Conservation (phyloP, 2,888 invertebrate genomes). For the Drosophila neonasuta region DNA sequence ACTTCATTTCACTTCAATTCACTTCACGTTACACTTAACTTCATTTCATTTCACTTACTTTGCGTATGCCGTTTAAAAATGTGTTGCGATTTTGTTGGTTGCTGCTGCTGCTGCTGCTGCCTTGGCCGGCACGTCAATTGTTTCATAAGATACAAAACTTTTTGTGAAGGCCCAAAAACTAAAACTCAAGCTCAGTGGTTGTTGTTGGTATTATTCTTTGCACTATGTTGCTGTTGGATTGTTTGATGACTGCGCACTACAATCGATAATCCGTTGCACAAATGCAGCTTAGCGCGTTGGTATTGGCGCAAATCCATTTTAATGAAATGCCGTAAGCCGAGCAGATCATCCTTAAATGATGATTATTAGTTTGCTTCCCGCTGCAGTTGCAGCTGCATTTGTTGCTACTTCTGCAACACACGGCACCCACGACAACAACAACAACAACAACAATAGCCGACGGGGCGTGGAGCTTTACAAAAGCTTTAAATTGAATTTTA, state of each 20-base stretch:
- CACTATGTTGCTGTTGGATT: conserved; percentile 41
- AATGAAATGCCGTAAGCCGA: conserved; percentile 64
- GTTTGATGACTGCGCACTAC: conserved; percentile 74
- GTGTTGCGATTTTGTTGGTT: conserved; percentile 62
- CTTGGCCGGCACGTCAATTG: conserved; percentile 67
- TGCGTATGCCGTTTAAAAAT: conserved; percentile 73
- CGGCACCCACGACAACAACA: conserved; percentile 28
- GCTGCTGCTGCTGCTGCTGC: conserved; percentile 49
- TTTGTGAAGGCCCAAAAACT: conserved; percentile 11
- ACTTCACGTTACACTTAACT: conserved; percentile 53
- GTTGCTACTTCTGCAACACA: conserved; percentile 20
- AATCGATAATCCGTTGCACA: conserved; percentile 73
- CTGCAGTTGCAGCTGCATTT: conserved; percentile 16
- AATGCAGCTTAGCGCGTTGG: conserved; percentile 68
- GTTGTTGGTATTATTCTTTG: conserved; percentile 16
- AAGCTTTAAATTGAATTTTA: conserved; percentile 52
- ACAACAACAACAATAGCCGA: conserved; percentile 36
- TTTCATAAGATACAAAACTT: conserved; percentile 65
- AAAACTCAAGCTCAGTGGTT: conserved; percentile 56
- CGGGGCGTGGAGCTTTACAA: conserved; percentile 53
- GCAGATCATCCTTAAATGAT: conserved; percentile 61
- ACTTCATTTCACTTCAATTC: conserved; percentile 16
- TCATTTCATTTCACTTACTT: conserved; percentile 63
- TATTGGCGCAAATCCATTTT: conserved; percentile 71
- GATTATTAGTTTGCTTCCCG: conserved; percentile 48